A percentile compares a stretch with the other conserved stretches of the same genome.
These are phyloP conservation scores for Elaphurus davidianus DNA, from an alignment of 2,113 vertebrate species.

Conservation along the genomic window DNA sequence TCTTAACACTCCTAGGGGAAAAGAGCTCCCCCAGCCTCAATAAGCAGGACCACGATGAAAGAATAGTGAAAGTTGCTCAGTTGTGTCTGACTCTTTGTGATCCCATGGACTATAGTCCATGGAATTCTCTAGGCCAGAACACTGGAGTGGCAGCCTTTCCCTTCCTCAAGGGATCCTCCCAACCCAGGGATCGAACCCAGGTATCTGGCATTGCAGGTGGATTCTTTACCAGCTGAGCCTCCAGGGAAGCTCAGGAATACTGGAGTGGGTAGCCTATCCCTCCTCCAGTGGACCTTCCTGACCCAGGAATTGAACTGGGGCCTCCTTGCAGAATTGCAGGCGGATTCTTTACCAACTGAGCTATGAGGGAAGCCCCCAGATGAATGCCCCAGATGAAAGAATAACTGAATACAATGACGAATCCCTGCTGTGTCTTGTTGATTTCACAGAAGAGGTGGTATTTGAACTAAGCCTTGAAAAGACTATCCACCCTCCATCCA, in stretches of 20 bases:
- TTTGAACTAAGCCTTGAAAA: not conserved
- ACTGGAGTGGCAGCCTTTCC: not conserved
- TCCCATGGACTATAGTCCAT: not conserved
- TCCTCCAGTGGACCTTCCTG: not conserved
- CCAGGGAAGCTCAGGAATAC: not conserved
- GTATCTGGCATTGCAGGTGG: not conserved
- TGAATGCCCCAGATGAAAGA: not conserved
- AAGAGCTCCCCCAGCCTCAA: not conserved
- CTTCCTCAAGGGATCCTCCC: not conserved
- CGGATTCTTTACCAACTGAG: not conserved
- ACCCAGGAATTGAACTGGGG: not conserved
- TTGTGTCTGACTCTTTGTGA: rapidly evolving
- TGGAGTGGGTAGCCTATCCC: not conserved
- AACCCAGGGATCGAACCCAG: not conserved
- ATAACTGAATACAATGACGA: not conserved
- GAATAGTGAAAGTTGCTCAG: not conserved
- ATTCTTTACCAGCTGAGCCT: not conserved
- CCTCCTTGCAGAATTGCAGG: not conserved
- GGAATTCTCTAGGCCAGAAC: not conserved
- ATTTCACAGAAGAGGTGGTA: not conserved
- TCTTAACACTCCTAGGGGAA: not conserved
- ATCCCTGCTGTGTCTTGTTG: not conserved
- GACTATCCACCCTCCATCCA: not conserved
- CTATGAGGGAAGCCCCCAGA: not conserved
- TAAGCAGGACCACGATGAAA: not conserved